Conservation (phyloP, 2,797 vertebrate genomes). For the Microctenopoma lineatum region DNA sequence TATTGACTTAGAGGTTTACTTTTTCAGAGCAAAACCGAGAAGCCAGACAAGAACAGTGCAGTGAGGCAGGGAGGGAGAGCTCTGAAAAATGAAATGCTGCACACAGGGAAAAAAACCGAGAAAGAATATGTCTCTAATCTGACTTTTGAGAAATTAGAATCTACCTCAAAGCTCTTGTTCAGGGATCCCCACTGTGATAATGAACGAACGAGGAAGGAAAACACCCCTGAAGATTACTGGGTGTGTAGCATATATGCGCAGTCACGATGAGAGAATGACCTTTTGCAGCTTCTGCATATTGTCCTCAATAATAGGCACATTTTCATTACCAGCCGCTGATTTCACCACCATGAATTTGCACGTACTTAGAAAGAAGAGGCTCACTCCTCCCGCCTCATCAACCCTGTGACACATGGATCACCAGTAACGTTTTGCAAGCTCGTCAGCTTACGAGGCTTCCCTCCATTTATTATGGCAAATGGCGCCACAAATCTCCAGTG, state of each 20-base stretch:
- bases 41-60: slow-evolving; percentile 18
- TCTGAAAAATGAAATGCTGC: slow-evolving; percentile 30
- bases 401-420: slow-evolving; percentile 59
- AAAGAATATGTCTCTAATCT: slow-evolving; percentile 30
- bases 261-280: slow-evolving; percentile 58
- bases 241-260: slow-evolving; percentile 10
- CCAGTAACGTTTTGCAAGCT: slow-evolving; percentile 58
- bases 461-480: slow-evolving; percentile 62
- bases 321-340: slow-evolving; percentile 58
- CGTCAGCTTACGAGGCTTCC: slow-evolving; percentile 60
- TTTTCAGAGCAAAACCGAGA: slow-evolving; percentile 16
- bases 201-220: slow-evolving; percentile 27
- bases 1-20: slow-evolving; percentile 40
- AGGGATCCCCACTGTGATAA: slow-evolving; percentile 25
- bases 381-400: slow-evolving; percentile 65
- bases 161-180: slow-evolving; percentile 39
- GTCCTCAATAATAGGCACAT: slow-evolving; percentile 58
- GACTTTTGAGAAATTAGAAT: slow-evolving; percentile 30
- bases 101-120: background rate
- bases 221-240: slow-evolving; percentile 22
- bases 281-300: slow-evolving; percentile 36
- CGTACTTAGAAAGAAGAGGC: slow-evolving; percentile 39
- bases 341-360: slow-evolving; percentile 58
- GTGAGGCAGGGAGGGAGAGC: slow-evolving; percentile 32
- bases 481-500: slow-evolving; percentile 63